Base-by-base conservation (phyloP, 2,113 vertebrate species). In the Alethe castanea region DNA sequence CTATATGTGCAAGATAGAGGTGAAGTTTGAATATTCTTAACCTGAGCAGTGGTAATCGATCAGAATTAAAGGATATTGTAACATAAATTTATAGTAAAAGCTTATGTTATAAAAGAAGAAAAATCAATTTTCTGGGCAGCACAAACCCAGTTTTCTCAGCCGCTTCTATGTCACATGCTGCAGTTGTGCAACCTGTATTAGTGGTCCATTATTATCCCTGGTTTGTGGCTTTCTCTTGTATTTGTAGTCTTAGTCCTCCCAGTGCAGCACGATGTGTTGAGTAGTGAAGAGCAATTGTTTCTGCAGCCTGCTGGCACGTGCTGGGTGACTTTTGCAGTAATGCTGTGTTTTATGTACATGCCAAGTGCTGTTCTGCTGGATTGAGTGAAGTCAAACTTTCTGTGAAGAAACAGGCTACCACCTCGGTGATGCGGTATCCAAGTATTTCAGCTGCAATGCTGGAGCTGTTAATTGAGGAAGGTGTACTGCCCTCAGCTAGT, bases 141-240 rank as follows among this genome's bases (percentile, higher is more conserved):
- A 65, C 15, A 71, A 61, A 50, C 28, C 15, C 25, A 62, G 6
- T 71, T 90, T 14, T 71, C 11, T 50, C 40, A 62, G 19, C 25
- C 11, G 45, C 18, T 86, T 60, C 38, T 59, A 8, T 70, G 40
- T 59, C 6, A 12, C 35, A 18, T 2, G 1, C 19, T 61, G 7
- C 40, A 42, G 8, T 28, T 92, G 33, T 2, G 2, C 0, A 0
- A 8, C 14, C 0, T 0, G 0, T 57, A 9, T 22, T 57, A 28
- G 59, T 36, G 36, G 35, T 47, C 52, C 8, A 2, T 33, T 93
- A 69, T 56, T 85, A 0, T 80, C 60, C 57, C 62, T 64, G 31
- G 22, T 86, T 79, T 82, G 53, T 22, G 33, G 61, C 33, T 42
- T 31, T 31, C 66, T 54, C 8, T 60, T 24, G 2, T 8, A 25